A percentile compares a stretch with the other conserved stretches of the same genome.
These are phyloP conservation scores for Criorhina ranunculi DNA, from an alignment of 2,888 invertebrate genomes.

Conservation along the genomic window DNA sequence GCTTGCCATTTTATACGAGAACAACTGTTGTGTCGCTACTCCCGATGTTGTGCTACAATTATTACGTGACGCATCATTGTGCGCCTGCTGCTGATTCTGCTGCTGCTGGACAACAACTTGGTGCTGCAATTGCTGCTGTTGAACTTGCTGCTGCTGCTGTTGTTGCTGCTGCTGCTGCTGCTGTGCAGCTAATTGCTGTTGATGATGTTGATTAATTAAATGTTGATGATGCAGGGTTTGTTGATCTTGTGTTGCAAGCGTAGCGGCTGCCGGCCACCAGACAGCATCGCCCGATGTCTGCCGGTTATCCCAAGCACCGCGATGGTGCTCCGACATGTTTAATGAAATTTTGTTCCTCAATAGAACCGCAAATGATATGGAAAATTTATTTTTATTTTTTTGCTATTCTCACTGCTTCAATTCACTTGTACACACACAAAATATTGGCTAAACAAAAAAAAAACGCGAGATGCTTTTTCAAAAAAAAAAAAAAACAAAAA, in stretches of 20 bases:
- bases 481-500: too few relatives aligned
- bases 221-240: conserved; percentile 85
- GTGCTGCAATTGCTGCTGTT: conserved; percentile 85
- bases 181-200: conserved; percentile 85
- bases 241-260: conserved; percentile 85
- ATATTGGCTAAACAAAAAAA: conserved; percentile 19
- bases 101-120: conserved; percentile 85
- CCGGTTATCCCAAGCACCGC: conserved; percentile 88
- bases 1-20: conserved; percentile 94
- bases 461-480: background rate
- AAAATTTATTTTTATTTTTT: background rate
- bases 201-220: conserved; percentile 86
- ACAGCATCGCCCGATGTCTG: conserved; percentile 85
- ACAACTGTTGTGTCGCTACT: conserved; percentile 89
- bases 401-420: background rate
- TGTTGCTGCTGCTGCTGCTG: conserved; percentile 85
- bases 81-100: conserved; percentile 85
- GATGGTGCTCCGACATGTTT: conserved; percentile 88
- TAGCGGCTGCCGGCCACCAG: conserved; percentile 86
- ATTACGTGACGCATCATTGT: conserved; percentile 85
- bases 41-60: conserved; percentile 86
- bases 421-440: conserved; percentile 28
- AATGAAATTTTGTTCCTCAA: conserved; percentile 38
- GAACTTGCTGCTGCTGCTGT: conserved; percentile 81
- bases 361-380: conserved; percentile 12